Conservation (phyloP, 2,797 vertebrate species). For the Sebastes ruberrimus region DNA sequence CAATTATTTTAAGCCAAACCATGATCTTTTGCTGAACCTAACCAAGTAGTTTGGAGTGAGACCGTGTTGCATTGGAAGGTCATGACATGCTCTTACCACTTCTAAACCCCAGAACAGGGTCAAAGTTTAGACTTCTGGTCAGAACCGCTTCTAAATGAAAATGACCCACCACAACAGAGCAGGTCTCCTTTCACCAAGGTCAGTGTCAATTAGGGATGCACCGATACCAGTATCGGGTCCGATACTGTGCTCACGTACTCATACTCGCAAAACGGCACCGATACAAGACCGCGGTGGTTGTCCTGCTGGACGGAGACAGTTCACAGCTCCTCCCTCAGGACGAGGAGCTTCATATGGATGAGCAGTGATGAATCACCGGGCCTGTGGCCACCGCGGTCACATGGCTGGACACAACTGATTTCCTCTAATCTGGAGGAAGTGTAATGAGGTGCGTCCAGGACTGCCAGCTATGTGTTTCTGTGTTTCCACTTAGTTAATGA, state of each 20-base stretch:
- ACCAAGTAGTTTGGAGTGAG: no score
- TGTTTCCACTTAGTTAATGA: conserved; percentile 46
- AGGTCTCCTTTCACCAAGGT: not conserved
- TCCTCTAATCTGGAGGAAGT: conserved; percentile 48
- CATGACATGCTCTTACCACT: no score
- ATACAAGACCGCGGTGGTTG: not conserved
- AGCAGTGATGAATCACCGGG: conserved; percentile 54
- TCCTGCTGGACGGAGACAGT: not conserved
- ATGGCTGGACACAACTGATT: conserved; percentile 41
- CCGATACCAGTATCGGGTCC: no score
- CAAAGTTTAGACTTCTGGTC: not conserved
- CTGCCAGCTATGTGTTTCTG: conserved; percentile 35
- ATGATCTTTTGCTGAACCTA: no score
- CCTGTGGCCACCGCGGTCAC: conserved; percentile 25
- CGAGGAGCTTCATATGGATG: conserved; percentile 1
- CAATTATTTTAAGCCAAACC: no score
- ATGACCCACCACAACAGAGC: not conserved
- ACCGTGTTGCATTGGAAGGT: no score
- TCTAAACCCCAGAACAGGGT: not conserved
- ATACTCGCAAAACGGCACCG: no score
- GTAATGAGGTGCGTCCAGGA: conserved; percentile 60
- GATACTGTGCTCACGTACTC: no score
- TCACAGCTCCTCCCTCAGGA: conserved; percentile 1
- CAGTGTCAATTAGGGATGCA: not conserved
- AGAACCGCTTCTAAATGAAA: not conserved